Conservation (phyloP, 2,888 invertebrate genomes). For the Leptinotarsa rubiginosa region DNA sequence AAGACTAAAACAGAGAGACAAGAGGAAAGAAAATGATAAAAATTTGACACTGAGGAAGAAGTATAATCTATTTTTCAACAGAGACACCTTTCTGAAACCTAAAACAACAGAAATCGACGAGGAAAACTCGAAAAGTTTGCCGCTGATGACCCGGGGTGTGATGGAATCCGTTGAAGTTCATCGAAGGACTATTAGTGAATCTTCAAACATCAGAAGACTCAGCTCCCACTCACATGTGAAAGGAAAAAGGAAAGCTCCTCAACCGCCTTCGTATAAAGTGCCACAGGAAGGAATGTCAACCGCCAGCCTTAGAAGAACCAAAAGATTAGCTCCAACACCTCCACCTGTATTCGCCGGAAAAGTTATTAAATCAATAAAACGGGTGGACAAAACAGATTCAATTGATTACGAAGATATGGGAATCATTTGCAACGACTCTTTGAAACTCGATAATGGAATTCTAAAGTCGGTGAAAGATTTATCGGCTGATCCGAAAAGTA, state of each 20-base stretch:
- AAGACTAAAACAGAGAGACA: constrained; percentile 72
- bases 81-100: constrained; percentile 57
- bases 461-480: constrained; percentile 65
- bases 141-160: constrained; percentile 62
- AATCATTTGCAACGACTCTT: constrained; percentile 64
- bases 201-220: constrained; percentile 71
- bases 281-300: constrained; percentile 53
- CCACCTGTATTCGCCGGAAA: constrained; percentile 57
- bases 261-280: constrained; percentile 69
- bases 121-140: constrained; percentile 63
- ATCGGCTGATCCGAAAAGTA: constrained; percentile 44
- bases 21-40: constrained; percentile 69
- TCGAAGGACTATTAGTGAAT: constrained; percentile 74
- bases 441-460: constrained; percentile 68
- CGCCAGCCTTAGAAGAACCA: constrained; percentile 62
- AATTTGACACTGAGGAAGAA: constrained; percentile 75
- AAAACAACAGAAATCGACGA: constrained; percentile 49
- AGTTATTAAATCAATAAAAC: constrained; percentile 46
- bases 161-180: constrained; percentile 61
- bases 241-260: constrained; percentile 80
- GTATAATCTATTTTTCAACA: constrained; percentile 71
- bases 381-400: constrained; percentile 49
- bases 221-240: constrained; percentile 75
- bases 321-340: constrained; percentile 67
- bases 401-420: constrained; percentile 55